Evolutionary conservation across 2,888 invertebrate genomes (phyloP).

Genomic region (Dyspetes luteomarginatus): DNA sequence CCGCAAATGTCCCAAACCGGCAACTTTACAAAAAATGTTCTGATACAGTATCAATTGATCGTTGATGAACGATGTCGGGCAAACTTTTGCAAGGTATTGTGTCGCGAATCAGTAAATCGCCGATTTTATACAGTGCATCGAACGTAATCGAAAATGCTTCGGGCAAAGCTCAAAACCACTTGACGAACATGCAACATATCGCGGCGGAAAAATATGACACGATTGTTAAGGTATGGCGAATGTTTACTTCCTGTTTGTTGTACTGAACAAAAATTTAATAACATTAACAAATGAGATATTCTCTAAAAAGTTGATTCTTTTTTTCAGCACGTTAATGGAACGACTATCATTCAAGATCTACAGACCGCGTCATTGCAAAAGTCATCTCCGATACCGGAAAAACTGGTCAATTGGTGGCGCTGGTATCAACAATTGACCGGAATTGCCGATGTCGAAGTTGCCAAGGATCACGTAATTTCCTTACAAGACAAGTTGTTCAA

Average conservation of each 20-base stretch:
- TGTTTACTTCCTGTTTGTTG: not conserved
- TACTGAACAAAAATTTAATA: not conserved
- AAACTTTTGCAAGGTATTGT: conserved; percentile 72
- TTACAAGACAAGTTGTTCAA: conserved; percentile 79
- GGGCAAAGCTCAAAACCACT: conserved; percentile 74
- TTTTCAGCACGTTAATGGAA: conserved; percentile 74
- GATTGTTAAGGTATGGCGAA: conserved; percentile 74
- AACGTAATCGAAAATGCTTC: conserved; percentile 72
- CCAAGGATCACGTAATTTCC: conserved; percentile 76
- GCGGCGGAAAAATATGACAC: conserved; percentile 75
- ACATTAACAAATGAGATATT: not conserved
- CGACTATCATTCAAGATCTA: conserved; percentile 75
- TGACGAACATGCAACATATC: conserved; percentile 72
- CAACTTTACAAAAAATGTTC: conserved; percentile 34
- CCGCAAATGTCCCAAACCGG: no score
- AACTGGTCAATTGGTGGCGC: conserved; percentile 76
- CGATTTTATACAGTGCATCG: conserved; percentile 72
- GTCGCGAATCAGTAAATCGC: conserved; percentile 72
- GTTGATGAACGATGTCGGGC: conserved; percentile 71
- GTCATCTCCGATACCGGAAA: conserved; percentile 73
- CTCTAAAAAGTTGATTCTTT: conserved; percentile 9
- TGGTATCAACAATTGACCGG: conserved; percentile 81
- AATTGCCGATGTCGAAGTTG: conserved; percentile 76
- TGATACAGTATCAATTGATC: not conserved
- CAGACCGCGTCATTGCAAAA: conserved; percentile 69